Evolutionary conservation across 2,113 vertebrate species (phyloP).

Genomic region (Mystacornis crossleyi): DNA sequence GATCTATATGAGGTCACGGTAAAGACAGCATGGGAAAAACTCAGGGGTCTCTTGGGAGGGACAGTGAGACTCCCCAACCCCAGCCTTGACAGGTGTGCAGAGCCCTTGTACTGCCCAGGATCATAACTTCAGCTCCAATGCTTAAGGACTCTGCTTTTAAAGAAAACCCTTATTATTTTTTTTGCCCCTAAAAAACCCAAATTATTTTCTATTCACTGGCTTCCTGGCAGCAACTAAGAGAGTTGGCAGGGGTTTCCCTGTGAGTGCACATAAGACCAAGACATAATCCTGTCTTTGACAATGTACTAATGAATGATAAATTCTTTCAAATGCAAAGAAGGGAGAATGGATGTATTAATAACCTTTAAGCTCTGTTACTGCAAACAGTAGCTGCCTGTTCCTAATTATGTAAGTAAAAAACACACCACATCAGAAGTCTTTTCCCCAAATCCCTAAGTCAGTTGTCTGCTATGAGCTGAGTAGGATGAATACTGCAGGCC

Average conservation of each 20-base stretch:
- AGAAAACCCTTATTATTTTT: background rate
- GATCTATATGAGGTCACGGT: background rate
- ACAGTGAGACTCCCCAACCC: background rate
- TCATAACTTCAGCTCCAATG: background rate
- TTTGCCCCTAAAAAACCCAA: background rate
- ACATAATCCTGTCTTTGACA: slow-evolving; percentile 53
- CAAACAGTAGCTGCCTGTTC: slow-evolving; percentile 8
- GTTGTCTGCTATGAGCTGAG: background rate
- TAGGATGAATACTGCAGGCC: background rate
- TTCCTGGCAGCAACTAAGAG: slow-evolving; percentile 17
- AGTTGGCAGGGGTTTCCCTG: slow-evolving; percentile 31
- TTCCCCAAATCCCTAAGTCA: background rate
- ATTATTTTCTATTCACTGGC: background rate
- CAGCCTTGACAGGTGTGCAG: background rate
- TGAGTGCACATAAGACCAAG: background rate
- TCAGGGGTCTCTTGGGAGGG: background rate
- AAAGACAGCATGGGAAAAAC: background rate
- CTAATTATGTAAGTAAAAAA: slow-evolving; percentile 30
- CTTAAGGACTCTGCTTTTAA: background rate
- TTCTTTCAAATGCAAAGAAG: slow-evolving; percentile 50
- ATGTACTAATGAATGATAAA: slow-evolving; percentile 58
- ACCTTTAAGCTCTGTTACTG: slow-evolving; percentile 21
- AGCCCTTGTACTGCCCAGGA: background rate
- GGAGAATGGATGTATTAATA: slow-evolving; percentile 17
- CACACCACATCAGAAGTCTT: background rate